Evolutionary conservation across 2,888 invertebrate genomes (phyloP).

Genomic region (Papilio protenor): DNA sequence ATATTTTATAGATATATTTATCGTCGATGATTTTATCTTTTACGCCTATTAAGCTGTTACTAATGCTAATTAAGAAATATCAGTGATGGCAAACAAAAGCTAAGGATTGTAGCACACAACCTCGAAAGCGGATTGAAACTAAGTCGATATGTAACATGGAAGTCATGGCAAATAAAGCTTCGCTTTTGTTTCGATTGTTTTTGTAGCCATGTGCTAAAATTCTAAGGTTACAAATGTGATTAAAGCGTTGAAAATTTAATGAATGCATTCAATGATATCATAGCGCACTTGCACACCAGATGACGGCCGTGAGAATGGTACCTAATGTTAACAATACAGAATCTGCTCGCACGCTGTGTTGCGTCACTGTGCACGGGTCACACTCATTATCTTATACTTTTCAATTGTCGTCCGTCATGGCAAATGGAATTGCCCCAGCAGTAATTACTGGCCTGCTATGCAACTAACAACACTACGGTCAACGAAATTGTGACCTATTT

Average conservation of each 20-base stretch:
- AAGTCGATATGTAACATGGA: background rate
- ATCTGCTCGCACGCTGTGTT: conserved; percentile 34
- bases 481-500: conserved; percentile 5
- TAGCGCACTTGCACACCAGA: conserved; percentile 39
- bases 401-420: conserved; percentile 49
- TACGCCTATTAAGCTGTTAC: background rate
- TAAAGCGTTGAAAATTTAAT: conserved; percentile 2
- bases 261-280: conserved; percentile 18
- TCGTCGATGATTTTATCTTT: background rate
- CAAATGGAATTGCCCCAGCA: conserved; percentile 23
- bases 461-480: conserved; percentile 9
- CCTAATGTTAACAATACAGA: conserved; percentile 23
- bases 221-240: background rate
- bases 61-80: background rate
- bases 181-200: background rate
- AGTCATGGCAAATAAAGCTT: background rate
- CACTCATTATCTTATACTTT: conserved; percentile 48
- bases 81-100: background rate
- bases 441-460: conserved; percentile 18
- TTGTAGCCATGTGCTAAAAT: background rate
- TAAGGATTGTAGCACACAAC: background rate
- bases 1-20: background rate
- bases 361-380: conserved; percentile 39
- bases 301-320: conserved; percentile 40
- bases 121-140: background rate